phyloP scores from a whole-genome alignment of 2,113 vertebrate genomes.

The Tapirus terrestris region DNA sequence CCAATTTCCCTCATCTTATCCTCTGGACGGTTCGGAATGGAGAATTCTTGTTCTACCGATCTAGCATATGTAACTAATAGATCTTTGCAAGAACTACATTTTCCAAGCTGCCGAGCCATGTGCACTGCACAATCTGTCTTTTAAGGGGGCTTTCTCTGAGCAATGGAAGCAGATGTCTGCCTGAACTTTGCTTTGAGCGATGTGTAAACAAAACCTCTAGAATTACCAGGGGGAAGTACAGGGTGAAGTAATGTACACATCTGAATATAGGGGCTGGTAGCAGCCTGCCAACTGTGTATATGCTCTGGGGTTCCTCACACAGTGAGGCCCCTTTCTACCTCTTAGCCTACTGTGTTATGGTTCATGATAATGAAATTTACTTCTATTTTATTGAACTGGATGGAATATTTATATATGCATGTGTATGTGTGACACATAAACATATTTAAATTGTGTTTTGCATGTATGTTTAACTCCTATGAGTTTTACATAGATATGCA shows the following conservation, averaged over 20 bases:
- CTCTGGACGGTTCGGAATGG: background rate
- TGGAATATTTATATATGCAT: background rate
- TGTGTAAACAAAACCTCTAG: conserved; percentile 17
- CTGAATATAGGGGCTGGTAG: background rate
- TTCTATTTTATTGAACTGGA: background rate
- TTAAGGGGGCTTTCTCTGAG: conserved; percentile 29
- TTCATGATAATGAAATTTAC: background rate
- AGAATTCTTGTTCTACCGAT: background rate
- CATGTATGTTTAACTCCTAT: background rate
- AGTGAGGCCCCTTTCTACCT: background rate
- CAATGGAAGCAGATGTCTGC: conserved; percentile 39
- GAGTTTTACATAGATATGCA: background rate
- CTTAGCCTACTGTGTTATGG: background rate
- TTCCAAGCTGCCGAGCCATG: conserved; percentile 23
- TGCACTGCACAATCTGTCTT: background rate
- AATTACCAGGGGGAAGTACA: conserved; percentile 9
- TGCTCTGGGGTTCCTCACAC: background rate
- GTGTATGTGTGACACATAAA: background rate
- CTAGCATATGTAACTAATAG: conserved; percentile 39
- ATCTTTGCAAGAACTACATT: conserved; percentile 42
- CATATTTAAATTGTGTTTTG: background rate
- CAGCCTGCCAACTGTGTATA: background rate
- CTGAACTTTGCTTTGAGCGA: conserved; percentile 45
- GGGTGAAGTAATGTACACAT: background rate
- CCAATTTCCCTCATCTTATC: background rate